A percentile compares a stretch with the other conserved stretches of the same genome.
These are phyloP conservation scores for Mus caroli DNA, from an alignment of 2,797 vertebrate species.

Conservation along the genomic window DNA sequence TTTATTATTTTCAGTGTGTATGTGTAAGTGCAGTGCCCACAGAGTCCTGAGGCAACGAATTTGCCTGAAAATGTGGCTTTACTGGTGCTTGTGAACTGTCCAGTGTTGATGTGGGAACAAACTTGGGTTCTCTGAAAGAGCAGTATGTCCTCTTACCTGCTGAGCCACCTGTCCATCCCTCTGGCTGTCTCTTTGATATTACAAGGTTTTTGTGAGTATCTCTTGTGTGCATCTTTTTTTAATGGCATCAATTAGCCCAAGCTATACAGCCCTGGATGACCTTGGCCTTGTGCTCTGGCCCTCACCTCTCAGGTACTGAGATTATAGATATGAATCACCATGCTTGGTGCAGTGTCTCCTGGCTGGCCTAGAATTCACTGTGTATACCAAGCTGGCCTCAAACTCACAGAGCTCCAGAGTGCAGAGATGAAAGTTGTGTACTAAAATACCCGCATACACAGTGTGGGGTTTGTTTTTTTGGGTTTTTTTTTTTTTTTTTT, in stretches of 20 bases:
- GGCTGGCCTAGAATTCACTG: not conserved
- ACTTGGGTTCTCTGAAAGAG: not conserved
- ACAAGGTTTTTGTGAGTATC: not conserved
- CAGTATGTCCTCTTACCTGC: not conserved
- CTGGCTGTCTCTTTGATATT: slow-evolving; percentile 15
- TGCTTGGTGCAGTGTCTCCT: not conserved
- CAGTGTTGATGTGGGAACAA: not conserved
- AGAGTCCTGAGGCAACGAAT: not conserved
- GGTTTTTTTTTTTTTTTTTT: no score
- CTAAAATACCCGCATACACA: not conserved
- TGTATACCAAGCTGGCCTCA: not conserved
- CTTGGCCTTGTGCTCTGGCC: not conserved
- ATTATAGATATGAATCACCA: not conserved
- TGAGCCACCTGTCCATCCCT: not conserved
- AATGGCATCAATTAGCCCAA: not conserved
- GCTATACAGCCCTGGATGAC: not conserved
- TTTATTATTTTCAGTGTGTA: not conserved
- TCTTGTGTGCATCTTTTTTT: not conserved
- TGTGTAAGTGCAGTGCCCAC: not conserved
- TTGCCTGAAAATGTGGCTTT: not conserved
- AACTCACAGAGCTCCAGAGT: not conserved
- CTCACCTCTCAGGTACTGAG: not conserved
- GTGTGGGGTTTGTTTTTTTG: no score
- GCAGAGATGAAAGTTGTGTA: not conserved
- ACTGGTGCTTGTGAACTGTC: not conserved